Percentiles rank a stretch among this genome's conserved stretches.
These are phyloP conservation scores for Odocoileus hemionus DNA, from an alignment of 2,113 vertebrate species.

Conservation along the genomic window DNA sequence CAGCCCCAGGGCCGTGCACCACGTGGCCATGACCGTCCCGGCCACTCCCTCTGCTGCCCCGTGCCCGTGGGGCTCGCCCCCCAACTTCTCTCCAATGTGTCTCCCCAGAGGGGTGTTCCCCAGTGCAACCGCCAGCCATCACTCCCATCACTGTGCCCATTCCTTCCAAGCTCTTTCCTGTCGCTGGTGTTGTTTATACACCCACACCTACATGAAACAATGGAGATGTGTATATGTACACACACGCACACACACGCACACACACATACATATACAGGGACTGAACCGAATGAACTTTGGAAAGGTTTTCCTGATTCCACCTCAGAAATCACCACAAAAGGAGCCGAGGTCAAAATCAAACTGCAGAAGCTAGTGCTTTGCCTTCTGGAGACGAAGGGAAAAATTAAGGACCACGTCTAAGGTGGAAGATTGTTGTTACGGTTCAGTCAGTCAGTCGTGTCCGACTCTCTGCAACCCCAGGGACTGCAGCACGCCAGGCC, in stretches of 20 bases:
- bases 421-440: no score
- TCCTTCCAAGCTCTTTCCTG: not conserved
- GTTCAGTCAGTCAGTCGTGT: no score
- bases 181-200: rapidly evolving
- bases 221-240: no score
- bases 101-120: not conserved
- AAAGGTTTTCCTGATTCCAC: not conserved
- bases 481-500: no score
- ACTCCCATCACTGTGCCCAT: not conserved
- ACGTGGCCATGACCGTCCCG: not conserved
- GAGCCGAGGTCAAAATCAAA: not conserved
- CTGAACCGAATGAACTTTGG: rapidly evolving
- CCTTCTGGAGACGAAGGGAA: not conserved
- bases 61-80: rapidly evolving
- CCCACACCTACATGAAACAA: no score
- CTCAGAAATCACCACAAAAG: not conserved
- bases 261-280: no score
- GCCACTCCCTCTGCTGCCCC: not conserved
- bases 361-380: not conserved
- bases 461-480: no score
- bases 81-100: not conserved
- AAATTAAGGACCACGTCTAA: not conserved
- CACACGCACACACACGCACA: no score
- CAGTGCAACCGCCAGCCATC: no score
- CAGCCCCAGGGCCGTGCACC: not conserved